These are phyloP conservation scores for Eupithecia subfuscata DNA, from an alignment of 2,888 invertebrate species.

Conservation along the genomic window DNA sequence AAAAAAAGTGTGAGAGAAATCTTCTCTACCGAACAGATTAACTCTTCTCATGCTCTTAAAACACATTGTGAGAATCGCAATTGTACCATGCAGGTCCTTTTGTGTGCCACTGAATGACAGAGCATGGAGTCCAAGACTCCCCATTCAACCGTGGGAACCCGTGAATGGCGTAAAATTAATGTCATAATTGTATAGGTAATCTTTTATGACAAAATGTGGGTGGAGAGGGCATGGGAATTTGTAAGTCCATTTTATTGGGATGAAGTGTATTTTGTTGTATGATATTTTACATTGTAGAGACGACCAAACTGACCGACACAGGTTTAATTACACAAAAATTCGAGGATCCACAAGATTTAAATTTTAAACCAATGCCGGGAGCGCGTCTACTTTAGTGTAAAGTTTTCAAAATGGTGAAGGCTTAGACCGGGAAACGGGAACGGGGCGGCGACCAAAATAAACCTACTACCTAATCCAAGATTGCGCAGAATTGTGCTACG, in stretches of 20 bases:
- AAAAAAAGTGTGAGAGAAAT: not conserved
- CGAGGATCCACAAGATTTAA: not conserved
- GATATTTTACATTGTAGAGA: not conserved
- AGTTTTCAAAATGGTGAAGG: no score
- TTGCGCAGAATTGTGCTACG: no score
- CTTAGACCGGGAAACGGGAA: no score
- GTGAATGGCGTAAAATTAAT: constrained; percentile 36
- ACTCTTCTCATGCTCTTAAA: constrained; percentile 25
- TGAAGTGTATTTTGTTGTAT: not conserved
- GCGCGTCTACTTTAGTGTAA: no score
- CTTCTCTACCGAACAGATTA: not conserved
- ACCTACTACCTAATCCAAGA: no score
- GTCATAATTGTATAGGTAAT: constrained; percentile 26
- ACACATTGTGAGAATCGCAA: constrained; percentile 38
- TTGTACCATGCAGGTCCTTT: constrained; percentile 29
- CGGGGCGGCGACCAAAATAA: no score
- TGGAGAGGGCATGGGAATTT: constrained; percentile 11
- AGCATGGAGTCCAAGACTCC: constrained; percentile 55
- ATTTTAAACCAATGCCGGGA: no score
- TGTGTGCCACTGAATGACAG: constrained; percentile 30
- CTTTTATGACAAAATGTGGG: constrained; percentile 23
- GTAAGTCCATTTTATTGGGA: constrained; percentile 7
- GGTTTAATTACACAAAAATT: not conserved
- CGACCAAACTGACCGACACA: not conserved
- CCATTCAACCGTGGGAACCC: constrained; percentile 56